Evolutionary conservation across 2,113 vertebrate genomes (phyloP), one percentile per base, ranked within the genome.

Genomic region (Oreochromis niloticus): DNA sequence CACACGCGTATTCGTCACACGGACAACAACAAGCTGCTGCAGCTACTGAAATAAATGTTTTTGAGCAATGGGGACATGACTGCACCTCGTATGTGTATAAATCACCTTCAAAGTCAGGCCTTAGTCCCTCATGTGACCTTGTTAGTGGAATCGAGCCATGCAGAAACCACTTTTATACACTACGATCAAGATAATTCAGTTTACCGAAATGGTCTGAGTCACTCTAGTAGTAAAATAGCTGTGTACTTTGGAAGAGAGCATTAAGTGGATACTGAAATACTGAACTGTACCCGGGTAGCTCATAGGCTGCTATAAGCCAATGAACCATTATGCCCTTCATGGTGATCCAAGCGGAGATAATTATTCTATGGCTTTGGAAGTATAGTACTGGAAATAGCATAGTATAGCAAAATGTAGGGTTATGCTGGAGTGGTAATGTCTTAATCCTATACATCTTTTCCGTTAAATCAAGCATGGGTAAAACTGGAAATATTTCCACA

Each of bases 111-210:
- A 27, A 82, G 87, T 87, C 81, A 48, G 9, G 12, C 4, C 68
- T 17, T 27, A n/a, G 57, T 83, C 83, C 80, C 55, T 80, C 36
- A 59, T 34, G 17, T 54, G 79, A 88, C 85, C 82, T 84, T 48
- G 86, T 89, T 87, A 82, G 82, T 39, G 17, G 66, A 86, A 46
- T 41, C 36, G 56, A 90, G 59, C 46, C 89, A 59, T 59, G 87
- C 84, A 71, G 80, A 92, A 87, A 79, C 43, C 63, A n/a, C 83
- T 86, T 81, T 61, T 16, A 79, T 66, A 80, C 78, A 81, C 79
- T 39, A 52, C 1, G 6, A 75, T 43, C 83, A 55, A 82, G 57
- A 81, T 81, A 24, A 73, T 86, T 83, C 39, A 41, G 50, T 82
- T 92, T n/a, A 34, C 66, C 17, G 50, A 56, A 43, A 56, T 39